Conservation (phyloP, 1,140 invertebrate genomes). For the Papilio aristodemus region DNA sequence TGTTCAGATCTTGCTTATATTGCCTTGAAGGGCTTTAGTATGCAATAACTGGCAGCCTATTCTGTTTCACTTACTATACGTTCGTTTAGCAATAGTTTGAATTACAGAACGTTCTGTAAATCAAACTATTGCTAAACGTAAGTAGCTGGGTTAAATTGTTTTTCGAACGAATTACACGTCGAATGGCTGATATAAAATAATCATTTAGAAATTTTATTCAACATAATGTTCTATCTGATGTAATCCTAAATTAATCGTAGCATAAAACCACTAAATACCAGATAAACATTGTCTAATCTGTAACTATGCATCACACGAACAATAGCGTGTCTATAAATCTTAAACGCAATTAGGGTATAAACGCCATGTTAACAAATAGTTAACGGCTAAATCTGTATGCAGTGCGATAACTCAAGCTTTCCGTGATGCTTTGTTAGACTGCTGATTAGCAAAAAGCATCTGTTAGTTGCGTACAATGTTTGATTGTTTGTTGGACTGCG, state of each 20-base stretch:
- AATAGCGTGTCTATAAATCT: slow-evolving; percentile 42
- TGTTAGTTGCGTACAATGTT: slow-evolving; percentile 31
- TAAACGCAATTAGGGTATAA: slow-evolving; percentile 60
- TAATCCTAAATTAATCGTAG: slow-evolving; percentile 11
- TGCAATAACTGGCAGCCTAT: not conserved
- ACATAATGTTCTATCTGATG: not conserved
- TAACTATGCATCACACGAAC: slow-evolving; percentile 14
- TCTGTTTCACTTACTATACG: too few relatives aligned
- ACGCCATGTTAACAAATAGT: slow-evolving; percentile 59
- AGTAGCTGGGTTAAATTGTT: too few relatives aligned
- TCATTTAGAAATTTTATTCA: not conserved
- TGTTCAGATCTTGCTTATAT: slow-evolving; percentile 27
- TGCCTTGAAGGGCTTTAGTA: not conserved
- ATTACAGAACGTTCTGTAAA: too few relatives aligned
- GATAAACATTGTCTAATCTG: slow-evolving; percentile 18
- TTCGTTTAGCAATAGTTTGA: too few relatives aligned
- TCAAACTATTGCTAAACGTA: too few relatives aligned
- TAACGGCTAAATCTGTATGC: slow-evolving; percentile 57
- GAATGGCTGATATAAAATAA: too few relatives aligned
- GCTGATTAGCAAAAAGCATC: slow-evolving; percentile 61
- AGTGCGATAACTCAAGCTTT: slow-evolving; percentile 55
- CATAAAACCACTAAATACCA: not conserved
- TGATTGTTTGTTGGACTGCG: slow-evolving; percentile 1
- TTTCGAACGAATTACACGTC: too few relatives aligned
- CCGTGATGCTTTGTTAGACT: slow-evolving; percentile 52